These are phyloP conservation scores for Agelas oroides DNA, from an alignment of 37 sponge, comb jelly and placozoan genomes.

Conservation along the genomic window DNA sequence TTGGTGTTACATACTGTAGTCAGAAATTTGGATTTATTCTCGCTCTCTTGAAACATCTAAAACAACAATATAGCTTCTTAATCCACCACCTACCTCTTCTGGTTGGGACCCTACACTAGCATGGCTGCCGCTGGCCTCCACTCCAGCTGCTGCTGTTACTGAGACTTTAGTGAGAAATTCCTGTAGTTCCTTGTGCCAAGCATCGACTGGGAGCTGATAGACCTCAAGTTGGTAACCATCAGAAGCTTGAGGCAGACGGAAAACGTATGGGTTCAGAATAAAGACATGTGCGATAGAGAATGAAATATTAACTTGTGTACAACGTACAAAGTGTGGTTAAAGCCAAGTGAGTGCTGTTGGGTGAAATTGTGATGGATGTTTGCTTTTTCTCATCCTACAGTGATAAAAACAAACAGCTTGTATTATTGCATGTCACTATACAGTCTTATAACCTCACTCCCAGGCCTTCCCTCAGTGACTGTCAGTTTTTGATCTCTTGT, in stretches of 20 bases:
- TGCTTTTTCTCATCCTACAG: neutral
- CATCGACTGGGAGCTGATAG: slow-evolving; percentile 29
- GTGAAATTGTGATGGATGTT: neutral
- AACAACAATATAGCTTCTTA: no score
- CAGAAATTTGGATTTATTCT: no score
- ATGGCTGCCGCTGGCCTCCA: neutral
- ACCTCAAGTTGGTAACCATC: neutral
- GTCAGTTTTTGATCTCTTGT: no score
- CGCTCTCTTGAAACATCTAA: no score
- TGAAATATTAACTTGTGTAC: no score
- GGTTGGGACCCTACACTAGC: neutral
- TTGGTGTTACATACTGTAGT: no score
- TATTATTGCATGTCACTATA: neutral
- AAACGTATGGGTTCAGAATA: no score
- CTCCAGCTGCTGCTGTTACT: neutral
- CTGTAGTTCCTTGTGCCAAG: slow-evolving; percentile 19
- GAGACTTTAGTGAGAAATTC: neutral
- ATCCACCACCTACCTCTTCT: neutral
- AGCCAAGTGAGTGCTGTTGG: slow-evolving; percentile 30
- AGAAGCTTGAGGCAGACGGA: no score
- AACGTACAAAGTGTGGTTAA: neutral
- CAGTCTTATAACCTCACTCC: no score
- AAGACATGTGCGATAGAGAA: no score
- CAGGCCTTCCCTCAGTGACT: no score
- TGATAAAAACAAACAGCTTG: neutral